Evolutionary conservation across 2,888 invertebrate genomes (phyloP).

Genomic region (Amblyteles armatorius): DNA sequence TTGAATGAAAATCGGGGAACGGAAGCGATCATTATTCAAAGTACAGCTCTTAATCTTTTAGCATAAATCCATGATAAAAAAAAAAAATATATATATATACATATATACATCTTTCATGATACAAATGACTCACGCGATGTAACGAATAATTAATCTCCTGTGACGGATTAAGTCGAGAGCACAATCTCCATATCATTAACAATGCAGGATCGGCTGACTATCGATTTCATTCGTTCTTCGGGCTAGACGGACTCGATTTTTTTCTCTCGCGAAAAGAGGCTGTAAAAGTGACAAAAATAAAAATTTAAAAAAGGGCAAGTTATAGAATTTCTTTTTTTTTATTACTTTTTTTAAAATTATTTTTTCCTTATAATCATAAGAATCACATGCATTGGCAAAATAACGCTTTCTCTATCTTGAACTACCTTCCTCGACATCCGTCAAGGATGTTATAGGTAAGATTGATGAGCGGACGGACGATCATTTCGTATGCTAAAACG

Average conservation of each 20-base stretch:
- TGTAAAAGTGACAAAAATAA: not conserved
- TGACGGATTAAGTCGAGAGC: too few species aligned
- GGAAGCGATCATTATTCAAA: not conserved
- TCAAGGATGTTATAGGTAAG: constrained; percentile 82
- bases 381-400: constrained; percentile 30
- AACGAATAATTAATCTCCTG: too few species aligned
- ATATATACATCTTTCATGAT: too few species aligned
- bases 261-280: not conserved
- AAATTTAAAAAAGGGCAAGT: not conserved
- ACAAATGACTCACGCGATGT: too few species aligned
- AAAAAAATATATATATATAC: too few species aligned
- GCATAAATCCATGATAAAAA: too few species aligned
- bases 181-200: too few species aligned
- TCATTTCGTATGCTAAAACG: not conserved
- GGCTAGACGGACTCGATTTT: constrained; percentile 29
- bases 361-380: not conserved
- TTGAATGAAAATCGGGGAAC: not conserved
- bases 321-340: not conserved
- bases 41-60: too few species aligned
- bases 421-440: constrained; percentile 82
- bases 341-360: not conserved
- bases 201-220: too few species aligned
- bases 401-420: constrained; percentile 74
- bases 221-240: constrained; percentile 28
- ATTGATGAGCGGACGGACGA: not conserved